These are phyloP conservation scores for Pinctada fucata DNA, from an alignment of 2,888 invertebrate species.

Conservation along the genomic window DNA sequence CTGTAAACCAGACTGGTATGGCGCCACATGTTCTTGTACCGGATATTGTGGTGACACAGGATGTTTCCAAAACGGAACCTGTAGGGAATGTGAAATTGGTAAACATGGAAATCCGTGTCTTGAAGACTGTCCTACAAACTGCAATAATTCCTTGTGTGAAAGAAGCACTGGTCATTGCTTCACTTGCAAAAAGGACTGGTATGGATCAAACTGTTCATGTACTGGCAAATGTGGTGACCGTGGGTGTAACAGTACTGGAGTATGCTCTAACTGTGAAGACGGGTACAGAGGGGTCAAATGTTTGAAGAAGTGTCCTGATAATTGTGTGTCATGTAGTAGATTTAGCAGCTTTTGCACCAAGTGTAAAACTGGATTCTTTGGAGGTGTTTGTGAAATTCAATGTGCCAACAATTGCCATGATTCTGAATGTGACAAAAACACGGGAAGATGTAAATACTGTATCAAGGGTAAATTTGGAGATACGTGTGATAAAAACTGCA, in stretches of 20 bases:
- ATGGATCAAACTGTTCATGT: conserved; percentile 10
- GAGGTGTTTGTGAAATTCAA: not conserved
- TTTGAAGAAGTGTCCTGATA: conserved; percentile 38
- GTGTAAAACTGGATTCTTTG: conserved; percentile 9
- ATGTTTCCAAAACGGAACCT: not conserved
- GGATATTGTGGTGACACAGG: conserved; percentile 29
- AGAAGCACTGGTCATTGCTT: conserved; percentile 12
- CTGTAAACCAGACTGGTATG: conserved; percentile 41
- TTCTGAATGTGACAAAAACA: conserved; percentile 4
- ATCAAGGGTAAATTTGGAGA: conserved; percentile 45
- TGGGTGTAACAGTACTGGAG: conserved; percentile 43
- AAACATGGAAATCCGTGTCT: conserved; percentile 7
- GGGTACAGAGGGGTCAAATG: conserved; percentile 44
- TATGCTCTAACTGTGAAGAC: conserved; percentile 42
- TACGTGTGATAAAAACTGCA: conserved; percentile 45
- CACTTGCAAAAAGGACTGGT: conserved; percentile 8
- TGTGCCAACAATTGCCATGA: conserved; percentile 6
- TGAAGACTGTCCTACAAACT: conserved; percentile 9
- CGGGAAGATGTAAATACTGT: conserved; percentile 45
- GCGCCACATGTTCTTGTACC: conserved; percentile 44
- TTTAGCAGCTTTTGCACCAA: not conserved
- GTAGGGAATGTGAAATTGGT: conserved; percentile 5
- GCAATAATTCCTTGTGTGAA: not conserved
- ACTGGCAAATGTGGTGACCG: conserved; percentile 26
- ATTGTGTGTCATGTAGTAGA: conserved; percentile 35